Evolutionary conservation across 92 coral and sea anemone species (phyloP).

Genomic region (Diadumene lineata): DNA sequence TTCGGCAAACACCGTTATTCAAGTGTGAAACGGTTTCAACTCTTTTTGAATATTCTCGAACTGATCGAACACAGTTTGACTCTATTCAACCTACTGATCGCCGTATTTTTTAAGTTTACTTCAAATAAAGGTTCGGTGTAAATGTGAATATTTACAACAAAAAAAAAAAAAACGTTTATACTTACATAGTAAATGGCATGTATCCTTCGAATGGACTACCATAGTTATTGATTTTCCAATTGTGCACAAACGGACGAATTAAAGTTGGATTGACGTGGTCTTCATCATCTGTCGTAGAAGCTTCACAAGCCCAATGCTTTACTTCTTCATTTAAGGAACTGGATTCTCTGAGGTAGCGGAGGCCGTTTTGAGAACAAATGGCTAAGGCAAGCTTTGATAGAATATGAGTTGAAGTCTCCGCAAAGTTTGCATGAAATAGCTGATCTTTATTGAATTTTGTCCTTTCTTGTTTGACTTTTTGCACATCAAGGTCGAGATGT

Average conservation of each 20-base stretch:
- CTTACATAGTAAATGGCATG: constrained; percentile 34
- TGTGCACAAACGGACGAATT: constrained; percentile 54
- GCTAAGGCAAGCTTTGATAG: neutral
- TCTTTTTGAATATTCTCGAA: no score
- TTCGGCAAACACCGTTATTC: no score
- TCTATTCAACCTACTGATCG: no score
- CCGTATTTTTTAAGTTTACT: no score
- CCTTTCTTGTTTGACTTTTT: constrained; percentile 36
- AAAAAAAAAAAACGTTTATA: no score
- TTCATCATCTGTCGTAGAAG: constrained; percentile 28
- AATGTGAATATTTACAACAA: no score
- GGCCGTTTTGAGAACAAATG: constrained; percentile 1
- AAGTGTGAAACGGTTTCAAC: no score
- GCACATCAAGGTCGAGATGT: constrained; percentile 29
- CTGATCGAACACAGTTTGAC: no score
- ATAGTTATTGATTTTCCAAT: constrained; percentile 42
- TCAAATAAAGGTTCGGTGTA: no score
- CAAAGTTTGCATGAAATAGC: neutral
- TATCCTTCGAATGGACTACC: constrained; percentile 47
- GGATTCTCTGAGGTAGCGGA: neutral
- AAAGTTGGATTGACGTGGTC: constrained; percentile 42
- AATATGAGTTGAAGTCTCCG: neutral
- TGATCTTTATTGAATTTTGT: constrained; percentile 3
- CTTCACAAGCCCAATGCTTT: constrained; percentile 40
- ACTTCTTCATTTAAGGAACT: constrained; percentile 29